Base-by-base conservation (phyloP, 2,797 vertebrate genomes). In the Anabacerthia variegaticeps region DNA sequence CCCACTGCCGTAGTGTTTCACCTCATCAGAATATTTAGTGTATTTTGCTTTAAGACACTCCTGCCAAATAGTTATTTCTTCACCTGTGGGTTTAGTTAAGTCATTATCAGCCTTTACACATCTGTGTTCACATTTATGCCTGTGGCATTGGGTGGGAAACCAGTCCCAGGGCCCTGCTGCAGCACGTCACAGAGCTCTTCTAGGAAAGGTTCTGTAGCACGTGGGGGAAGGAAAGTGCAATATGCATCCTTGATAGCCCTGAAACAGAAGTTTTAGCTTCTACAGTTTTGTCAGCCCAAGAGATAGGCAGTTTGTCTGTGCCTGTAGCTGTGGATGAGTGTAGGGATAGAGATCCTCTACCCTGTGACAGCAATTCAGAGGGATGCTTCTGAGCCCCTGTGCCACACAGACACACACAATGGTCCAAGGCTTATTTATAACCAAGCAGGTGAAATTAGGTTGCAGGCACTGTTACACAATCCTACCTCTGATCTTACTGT, bases 41-140 rank as follows among this genome's bases (percentile, higher is more conserved):
- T 14, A 41, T 67, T 86, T 91, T 63, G 18, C 48, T 85, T 46
- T 65, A 81, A 75, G 67, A 49, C 5, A 36, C 81, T 81, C 44
- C 46, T 90, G 51, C n/a, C n/a, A 75, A 83, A 54, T 6, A 91
- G 28, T 49, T 83, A 56, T 67, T 89, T 88, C 52, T 83, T 88
- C 61, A 68, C 13, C 18, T 0, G 0, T 43, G 65, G 26, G 36
- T 69, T 93, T 80, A 56, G 21, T 82, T 85, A 73, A 71, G 56
- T 62, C 8, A 4, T 39, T 55, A 65, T 44, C 68, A 92, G 54
- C 34, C 34, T 74, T 77, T 72, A 37, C 27, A 74, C 56, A 55
- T 48, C 75, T 62, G 20, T 2, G 4, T 22, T 73, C 28, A 71
- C 23, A 24, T 52, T 55, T 52, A 37, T 41, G 67, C 85, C 52